Percentiles rank a stretch among this genome's conserved stretches.
Conservation (phyloP, 1,140 invertebrate species). For the Semibalanus balanoides region DNA sequence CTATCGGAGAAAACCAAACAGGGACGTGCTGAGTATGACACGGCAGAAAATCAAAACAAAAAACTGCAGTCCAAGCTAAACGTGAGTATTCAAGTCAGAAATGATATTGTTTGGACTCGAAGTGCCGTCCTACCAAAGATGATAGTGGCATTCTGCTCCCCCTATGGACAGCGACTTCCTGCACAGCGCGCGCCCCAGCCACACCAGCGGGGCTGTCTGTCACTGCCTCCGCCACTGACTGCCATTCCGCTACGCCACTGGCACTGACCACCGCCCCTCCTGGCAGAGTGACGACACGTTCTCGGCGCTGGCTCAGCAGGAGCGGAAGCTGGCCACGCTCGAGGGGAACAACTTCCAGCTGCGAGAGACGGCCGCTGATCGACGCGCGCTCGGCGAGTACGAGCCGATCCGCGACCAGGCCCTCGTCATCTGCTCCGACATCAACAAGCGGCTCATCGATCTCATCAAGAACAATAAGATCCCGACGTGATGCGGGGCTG, state of each 20-base stretch:
- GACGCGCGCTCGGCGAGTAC: constrained; percentile 47
- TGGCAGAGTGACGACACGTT: constrained; percentile 43
- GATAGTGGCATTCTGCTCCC: too few species aligned
- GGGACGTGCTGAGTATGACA: neutral
- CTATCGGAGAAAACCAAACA: neutral
- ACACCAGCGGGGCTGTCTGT: too few species aligned
- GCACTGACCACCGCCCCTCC: too few species aligned
- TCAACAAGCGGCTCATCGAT: constrained; percentile 13
- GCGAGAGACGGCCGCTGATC: constrained; percentile 44
- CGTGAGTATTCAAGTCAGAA: too few species aligned
- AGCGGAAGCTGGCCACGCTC: constrained; percentile 46
- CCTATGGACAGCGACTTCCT: too few species aligned
- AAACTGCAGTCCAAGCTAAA: neutral
- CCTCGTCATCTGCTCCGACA: constrained; percentile 22
- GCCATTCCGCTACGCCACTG: too few species aligned
- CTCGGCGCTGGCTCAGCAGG: constrained; percentile 43
- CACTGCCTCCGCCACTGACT: too few species aligned
- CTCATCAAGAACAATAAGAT: neutral
- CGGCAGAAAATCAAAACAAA: neutral
- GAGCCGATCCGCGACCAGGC: constrained; percentile 38
- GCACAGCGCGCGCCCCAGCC: too few species aligned
- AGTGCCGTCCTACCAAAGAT: too few species aligned
- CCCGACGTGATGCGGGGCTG: neutral
- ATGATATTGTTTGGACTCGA: too few species aligned
- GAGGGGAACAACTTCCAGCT: constrained; percentile 48